A percentile compares a stretch with the other conserved stretches of the same genome.
Evolutionary conservation across 1,140 invertebrate species (phyloP).

Genomic region (Bombyx mandarina): DNA sequence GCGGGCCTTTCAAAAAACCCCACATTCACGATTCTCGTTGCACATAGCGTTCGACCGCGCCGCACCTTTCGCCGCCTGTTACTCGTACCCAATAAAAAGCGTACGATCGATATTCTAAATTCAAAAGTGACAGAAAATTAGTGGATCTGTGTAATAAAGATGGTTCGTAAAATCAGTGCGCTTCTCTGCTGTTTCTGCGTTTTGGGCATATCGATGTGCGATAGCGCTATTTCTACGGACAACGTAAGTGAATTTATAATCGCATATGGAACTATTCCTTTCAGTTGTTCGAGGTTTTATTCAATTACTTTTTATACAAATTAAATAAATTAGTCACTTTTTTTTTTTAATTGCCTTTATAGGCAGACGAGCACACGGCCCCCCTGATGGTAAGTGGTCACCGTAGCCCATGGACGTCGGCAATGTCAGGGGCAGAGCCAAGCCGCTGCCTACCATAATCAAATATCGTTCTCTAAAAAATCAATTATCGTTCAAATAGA

Average conservation of each 20-base stretch:
- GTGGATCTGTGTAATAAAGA: constrained; percentile 35
- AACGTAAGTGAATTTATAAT: constrained; percentile 33
- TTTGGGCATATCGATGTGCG: constrained; percentile 47
- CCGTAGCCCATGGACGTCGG: too few relatives aligned
- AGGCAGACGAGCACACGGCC: too few relatives aligned
- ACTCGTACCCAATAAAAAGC: constrained; percentile 9
- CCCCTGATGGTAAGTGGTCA: too few relatives aligned
- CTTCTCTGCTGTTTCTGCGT: constrained; percentile 51
- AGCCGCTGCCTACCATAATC: too few relatives aligned
- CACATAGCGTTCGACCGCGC: constrained; percentile 45
- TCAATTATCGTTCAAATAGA: too few relatives aligned
- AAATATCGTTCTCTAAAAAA: too few relatives aligned
- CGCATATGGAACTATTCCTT: neutral
- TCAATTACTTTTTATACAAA: too few relatives aligned
- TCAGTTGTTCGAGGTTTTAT: neutral
- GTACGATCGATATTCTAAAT: constrained; percentile 18
- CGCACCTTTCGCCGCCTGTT: constrained; percentile 39
- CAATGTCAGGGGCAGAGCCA: too few relatives aligned
- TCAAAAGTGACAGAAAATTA: constrained; percentile 7
- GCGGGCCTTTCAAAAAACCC: constrained; percentile 65
- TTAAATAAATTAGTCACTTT: too few relatives aligned
- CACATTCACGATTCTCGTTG: constrained; percentile 36
- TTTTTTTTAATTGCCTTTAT: too few relatives aligned
- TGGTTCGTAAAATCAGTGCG: constrained; percentile 56
- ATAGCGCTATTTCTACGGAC: constrained; percentile 57